These are phyloP conservation scores for Camptogramma bilineatum DNA, from an alignment of 2,888 invertebrate genomes.

Conservation along the genomic window DNA sequence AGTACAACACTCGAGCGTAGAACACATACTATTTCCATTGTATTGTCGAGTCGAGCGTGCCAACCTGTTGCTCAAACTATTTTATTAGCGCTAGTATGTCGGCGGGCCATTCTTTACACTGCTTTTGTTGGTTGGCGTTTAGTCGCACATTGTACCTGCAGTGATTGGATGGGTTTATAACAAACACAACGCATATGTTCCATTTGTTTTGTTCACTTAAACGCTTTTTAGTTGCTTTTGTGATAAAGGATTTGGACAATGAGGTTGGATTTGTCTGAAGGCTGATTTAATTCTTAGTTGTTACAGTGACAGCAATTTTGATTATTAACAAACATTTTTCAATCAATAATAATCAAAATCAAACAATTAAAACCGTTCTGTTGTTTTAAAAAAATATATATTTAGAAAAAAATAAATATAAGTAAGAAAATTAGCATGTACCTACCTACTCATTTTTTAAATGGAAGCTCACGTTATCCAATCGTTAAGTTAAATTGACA, in stretches of 20 bases:
- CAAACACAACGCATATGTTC: slow-evolving; percentile 73
- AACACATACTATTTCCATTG: slow-evolving; percentile 67
- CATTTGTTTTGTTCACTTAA: slow-evolving; percentile 48
- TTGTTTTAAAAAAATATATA: not conserved
- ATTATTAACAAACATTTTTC: not conserved
- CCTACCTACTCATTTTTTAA: too few species aligned
- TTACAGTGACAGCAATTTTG: not conserved
- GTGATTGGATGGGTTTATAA: slow-evolving; percentile 79
- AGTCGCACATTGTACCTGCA: slow-evolving; percentile 71
- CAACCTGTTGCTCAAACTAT: slow-evolving; percentile 84
- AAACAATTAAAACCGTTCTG: not conserved
- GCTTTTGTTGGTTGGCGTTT: slow-evolving; percentile 79
- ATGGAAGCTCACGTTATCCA: slow-evolving; percentile 1
- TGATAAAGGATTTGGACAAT: slow-evolving; percentile 5
- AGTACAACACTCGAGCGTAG: slow-evolving; percentile 34
- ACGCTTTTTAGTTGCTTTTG: slow-evolving; percentile 1
- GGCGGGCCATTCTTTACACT: slow-evolving; percentile 83
- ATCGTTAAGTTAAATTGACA: slow-evolving; percentile 5
- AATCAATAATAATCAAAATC: not conserved
- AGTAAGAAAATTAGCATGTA: too few species aligned
- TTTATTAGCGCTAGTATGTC: slow-evolving; percentile 82
- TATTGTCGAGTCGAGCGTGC: slow-evolving; percentile 65
- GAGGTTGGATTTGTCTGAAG: slow-evolving; percentile 17
- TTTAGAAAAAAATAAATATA: too few species aligned
- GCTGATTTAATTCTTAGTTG: not conserved